Conservation (phyloP, 37 sponge, comb jelly and placozoan species). For the Corticium candelabrum region DNA sequence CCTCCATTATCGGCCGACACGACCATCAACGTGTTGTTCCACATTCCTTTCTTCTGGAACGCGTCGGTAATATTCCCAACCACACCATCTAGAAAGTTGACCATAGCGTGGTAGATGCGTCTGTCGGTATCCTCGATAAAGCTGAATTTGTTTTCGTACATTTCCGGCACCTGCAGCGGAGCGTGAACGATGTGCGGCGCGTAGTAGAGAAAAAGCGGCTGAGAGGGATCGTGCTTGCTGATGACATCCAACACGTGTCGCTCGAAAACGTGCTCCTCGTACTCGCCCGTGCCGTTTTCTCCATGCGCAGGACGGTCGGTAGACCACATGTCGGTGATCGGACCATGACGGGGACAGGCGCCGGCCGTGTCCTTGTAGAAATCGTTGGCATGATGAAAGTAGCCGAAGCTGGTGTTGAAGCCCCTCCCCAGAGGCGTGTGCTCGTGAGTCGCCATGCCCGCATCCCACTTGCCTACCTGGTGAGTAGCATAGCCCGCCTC, state of each 20-base stretch:
- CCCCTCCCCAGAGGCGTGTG: conserved; percentile 26
- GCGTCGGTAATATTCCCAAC: conserved; percentile 14
- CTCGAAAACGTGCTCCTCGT: conserved; percentile 12
- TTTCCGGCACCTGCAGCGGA: conserved; percentile 8
- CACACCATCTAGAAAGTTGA: conserved; percentile 15
- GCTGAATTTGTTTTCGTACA: conserved; percentile 11
- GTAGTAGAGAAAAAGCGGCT: conserved; percentile 28
- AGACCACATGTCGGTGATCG: conserved; percentile 26
- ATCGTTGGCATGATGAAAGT: conserved; percentile 43
- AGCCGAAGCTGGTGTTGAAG: conserved; percentile 35
- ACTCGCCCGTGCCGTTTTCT: conserved; percentile 33
- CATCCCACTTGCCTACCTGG: conserved; percentile 32
- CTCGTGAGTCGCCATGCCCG: conserved; percentile 23
- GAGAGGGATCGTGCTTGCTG: background rate
- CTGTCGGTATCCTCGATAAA: conserved; percentile 21
- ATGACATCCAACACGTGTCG: background rate
- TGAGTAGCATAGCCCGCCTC: background rate
- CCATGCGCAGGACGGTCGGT: conserved; percentile 27
- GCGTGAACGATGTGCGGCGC: conserved; percentile 21
- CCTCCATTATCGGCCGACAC: conserved; percentile 27
- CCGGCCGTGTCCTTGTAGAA: conserved; percentile 13
- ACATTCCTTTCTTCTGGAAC: background rate
- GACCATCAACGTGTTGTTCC: conserved; percentile 23
- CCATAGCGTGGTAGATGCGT: conserved; percentile 40
- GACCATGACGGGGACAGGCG: background rate